Evolutionary conservation across 2,888 invertebrate genomes (phyloP).

Genomic region (Geotrupes spiniger): DNA sequence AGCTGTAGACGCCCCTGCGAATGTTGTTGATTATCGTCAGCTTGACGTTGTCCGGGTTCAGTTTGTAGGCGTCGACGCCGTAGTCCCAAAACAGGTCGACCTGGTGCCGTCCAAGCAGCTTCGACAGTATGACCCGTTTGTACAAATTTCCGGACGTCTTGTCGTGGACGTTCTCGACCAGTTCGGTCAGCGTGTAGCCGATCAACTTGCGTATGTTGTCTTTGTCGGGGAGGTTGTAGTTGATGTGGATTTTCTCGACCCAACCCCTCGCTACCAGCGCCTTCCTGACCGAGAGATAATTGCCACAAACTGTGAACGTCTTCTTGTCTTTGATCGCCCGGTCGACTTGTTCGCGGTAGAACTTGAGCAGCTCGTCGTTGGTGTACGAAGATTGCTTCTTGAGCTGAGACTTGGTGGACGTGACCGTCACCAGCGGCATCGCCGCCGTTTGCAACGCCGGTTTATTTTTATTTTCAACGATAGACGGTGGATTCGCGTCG

Average conservation of each 20-base stretch:
- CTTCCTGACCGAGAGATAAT: conserved; percentile 54
- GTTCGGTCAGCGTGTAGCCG: conserved; percentile 34
- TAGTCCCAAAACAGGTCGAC: conserved; percentile 73
- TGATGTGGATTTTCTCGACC: conserved; percentile 65
- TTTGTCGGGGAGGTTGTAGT: conserved; percentile 39
- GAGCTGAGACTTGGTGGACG: conserved; percentile 2
- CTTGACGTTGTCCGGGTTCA: conserved; percentile 41
- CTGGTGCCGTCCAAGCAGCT: conserved; percentile 59
- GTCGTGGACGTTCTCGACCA: conserved; percentile 38
- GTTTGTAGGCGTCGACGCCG: conserved; percentile 41
- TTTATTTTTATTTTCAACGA: too few relatives aligned
- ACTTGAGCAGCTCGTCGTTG: conserved; percentile 16
- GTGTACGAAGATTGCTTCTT: not conserved
- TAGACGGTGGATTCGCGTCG: too few relatives aligned
- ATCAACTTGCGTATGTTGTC: conserved; percentile 31
- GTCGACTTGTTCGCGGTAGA: conserved; percentile 39
- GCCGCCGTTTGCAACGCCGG: not conserved
- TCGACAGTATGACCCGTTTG: conserved; percentile 53
- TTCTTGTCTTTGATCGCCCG: conserved; percentile 54
- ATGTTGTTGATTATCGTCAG: conserved; percentile 44
- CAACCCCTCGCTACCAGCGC: conserved; percentile 67
- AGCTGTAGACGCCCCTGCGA: conserved; percentile 45
- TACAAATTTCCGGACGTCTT: conserved; percentile 36
- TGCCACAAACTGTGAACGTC: conserved; percentile 58
- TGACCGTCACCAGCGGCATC: too few relatives aligned